Percentiles rank a stretch among this genome's conserved stretches.
Conservation (phyloP, 2,797 vertebrate species). For the Tolypeutes matacus region DNA sequence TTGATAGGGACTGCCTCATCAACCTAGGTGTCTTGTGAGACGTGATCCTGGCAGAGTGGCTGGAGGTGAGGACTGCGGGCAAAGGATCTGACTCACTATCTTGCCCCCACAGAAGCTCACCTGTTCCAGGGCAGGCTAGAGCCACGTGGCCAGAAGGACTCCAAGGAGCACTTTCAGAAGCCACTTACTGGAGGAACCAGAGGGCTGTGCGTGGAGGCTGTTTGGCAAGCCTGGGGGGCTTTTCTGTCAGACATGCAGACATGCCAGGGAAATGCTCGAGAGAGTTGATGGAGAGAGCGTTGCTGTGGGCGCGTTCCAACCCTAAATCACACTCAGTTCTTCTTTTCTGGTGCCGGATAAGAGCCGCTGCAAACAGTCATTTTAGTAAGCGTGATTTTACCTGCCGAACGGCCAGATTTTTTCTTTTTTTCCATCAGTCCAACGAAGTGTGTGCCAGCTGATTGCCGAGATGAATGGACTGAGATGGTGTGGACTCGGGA, state of each 20-base stretch:
- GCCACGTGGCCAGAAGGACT: background rate
- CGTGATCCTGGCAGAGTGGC: background rate
- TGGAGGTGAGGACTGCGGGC: background rate
- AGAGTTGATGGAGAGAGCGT: background rate
- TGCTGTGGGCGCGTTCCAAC: background rate
- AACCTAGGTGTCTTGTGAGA: background rate
- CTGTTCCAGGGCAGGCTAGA: background rate
- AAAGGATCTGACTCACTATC: background rate
- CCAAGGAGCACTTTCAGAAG: background rate
- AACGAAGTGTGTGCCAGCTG: background rate
- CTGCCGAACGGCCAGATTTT: background rate
- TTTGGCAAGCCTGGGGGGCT: background rate
- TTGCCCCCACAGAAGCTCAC: background rate
- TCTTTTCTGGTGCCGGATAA: background rate
- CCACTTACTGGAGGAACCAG: background rate
- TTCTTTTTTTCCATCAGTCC: background rate
- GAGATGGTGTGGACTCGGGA: background rate
- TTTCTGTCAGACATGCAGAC: background rate
- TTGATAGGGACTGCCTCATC: background rate
- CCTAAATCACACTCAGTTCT: background rate
- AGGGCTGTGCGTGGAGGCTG: background rate
- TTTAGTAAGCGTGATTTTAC: background rate
- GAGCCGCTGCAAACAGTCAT: background rate
- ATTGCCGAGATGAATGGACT: background rate
- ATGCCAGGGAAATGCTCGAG: background rate